These are phyloP conservation scores for Apeltes quadracus DNA, from an alignment of 2,113 vertebrate species.

Conservation along the genomic window DNA sequence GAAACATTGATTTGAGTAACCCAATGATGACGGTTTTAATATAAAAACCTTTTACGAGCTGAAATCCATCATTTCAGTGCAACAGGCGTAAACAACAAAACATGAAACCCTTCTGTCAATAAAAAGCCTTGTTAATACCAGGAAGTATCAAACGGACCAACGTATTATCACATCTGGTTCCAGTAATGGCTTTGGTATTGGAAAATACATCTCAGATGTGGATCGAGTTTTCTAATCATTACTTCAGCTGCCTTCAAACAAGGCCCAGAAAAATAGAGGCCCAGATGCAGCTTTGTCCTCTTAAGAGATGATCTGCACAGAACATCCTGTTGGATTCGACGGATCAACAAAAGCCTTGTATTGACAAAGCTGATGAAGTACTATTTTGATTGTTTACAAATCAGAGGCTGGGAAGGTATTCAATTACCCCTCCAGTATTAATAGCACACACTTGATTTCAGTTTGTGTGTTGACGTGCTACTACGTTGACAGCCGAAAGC, in stretches of 20 bases:
- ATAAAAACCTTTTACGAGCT: conserved; percentile 30
- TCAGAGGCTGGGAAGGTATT: conserved; percentile 19
- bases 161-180: conserved; percentile 71
- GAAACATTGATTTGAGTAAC: conserved; percentile 21
- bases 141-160: conserved; percentile 62
- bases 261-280: conserved; percentile 32
- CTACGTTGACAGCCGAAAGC: not conserved
- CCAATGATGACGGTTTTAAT: conserved; percentile 19
- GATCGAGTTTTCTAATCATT: conserved; percentile 71
- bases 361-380: conserved; percentile 44
- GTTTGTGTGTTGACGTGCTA: not conserved
- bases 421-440: conserved; percentile 11
- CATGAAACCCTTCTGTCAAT: conserved; percentile 55
- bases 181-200: conserved; percentile 67
- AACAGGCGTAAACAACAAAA: conserved; percentile 57
- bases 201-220: conserved; percentile 79
- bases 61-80: conserved; percentile 50
- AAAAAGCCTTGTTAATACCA: conserved; percentile 68
- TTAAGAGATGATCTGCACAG: conserved; percentile 62
- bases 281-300: conserved; percentile 60
- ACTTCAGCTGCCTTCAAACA: conserved; percentile 71
- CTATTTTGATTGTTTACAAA: conserved; percentile 29
- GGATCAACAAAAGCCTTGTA: conserved; percentile 31
- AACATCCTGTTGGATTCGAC: conserved; percentile 46
- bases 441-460: conserved; percentile 21